phyloP scores from a whole-genome alignment of 1,140 invertebrate species.

The Episyrphus balteatus region DNA sequence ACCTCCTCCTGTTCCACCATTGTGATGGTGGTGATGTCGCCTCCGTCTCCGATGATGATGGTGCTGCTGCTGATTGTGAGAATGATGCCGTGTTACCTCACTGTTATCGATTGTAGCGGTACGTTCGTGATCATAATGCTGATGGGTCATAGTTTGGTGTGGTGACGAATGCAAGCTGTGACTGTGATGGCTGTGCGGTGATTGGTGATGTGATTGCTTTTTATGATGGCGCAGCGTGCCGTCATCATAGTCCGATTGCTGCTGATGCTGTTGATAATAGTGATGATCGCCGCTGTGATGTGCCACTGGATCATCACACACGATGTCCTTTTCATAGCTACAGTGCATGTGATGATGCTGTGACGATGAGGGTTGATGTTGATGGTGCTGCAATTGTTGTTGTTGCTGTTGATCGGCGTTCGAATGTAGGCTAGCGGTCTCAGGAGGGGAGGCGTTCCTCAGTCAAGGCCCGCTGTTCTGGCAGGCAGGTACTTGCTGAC shows the following conservation, averaged over 20 bases:
- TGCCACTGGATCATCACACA: slow-evolving; percentile 27
- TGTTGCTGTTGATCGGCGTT: slow-evolving; percentile 20
- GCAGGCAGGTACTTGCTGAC: slow-evolving; percentile 38
- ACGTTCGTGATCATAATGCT: slow-evolving; percentile 2
- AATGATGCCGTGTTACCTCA: slow-evolving; percentile 8
- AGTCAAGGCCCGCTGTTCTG: slow-evolving; percentile 39
- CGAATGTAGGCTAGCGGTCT: slow-evolving; percentile 33
- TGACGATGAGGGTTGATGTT: slow-evolving; percentile 8
- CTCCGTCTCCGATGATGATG: slow-evolving; percentile 24
- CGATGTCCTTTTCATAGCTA: slow-evolving; percentile 35
- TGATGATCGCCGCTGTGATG: background rate
- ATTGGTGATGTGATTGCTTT: slow-evolving; percentile 8
- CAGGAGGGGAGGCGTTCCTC: slow-evolving; percentile 38
- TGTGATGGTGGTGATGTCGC: slow-evolving; percentile 13
- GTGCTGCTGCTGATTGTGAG: slow-evolving; percentile 8
- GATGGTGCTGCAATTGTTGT: slow-evolving; percentile 10
- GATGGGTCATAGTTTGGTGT: slow-evolving; percentile 5
- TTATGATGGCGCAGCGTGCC: background rate
- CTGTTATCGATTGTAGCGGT: slow-evolving; percentile 5
- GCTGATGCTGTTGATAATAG: slow-evolving; percentile 1
- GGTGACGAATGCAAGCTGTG: background rate
- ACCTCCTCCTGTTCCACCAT: slow-evolving; percentile 13
- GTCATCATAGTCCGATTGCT: background rate
- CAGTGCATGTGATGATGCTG: slow-evolving; percentile 34
- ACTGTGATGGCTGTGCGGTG: slow-evolving; percentile 10